phyloP scores from a whole-genome alignment of 2,888 invertebrate genomes.

The Aelia acuminata region DNA sequence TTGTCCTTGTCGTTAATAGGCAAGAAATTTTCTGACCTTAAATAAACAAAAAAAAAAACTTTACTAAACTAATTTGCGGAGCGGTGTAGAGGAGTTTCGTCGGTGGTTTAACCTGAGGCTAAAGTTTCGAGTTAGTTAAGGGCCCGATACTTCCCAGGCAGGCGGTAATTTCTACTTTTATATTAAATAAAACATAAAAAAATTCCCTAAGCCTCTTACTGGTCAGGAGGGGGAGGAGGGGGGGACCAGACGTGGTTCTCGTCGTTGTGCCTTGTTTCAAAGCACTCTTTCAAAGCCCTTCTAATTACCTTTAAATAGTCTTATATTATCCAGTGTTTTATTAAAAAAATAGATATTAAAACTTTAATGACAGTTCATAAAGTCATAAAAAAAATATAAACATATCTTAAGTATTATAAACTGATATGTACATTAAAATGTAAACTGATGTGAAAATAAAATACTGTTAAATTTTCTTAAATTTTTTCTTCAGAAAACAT shows the following conservation, averaged over 20 bases:
- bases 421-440: too few species aligned
- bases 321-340: too few species aligned
- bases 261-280: background rate
- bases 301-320: background rate
- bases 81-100: background rate
- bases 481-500: too few species aligned
- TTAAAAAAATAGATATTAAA: background rate
- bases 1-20: background rate
- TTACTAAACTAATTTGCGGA: conserved; percentile 15
- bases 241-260: background rate
- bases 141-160: background rate
- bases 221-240: background rate
- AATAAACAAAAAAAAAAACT: background rate
- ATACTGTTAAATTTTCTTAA: too few species aligned
- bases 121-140: conserved; percentile 31
- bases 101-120: background rate
- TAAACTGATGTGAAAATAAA: too few species aligned
- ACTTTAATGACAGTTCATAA: too few species aligned
- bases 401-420: too few species aligned
- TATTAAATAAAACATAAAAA: background rate
- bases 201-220: background rate
- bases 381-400: too few species aligned
- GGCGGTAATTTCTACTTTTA: conserved; percentile 29
- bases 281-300: background rate
- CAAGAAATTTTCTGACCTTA: background rate